A percentile compares a stretch with the other conserved stretches of the same genome.
phyloP scores from a whole-genome alignment of 2,113 vertebrate genomes.

The Cygnus atratus region DNA sequence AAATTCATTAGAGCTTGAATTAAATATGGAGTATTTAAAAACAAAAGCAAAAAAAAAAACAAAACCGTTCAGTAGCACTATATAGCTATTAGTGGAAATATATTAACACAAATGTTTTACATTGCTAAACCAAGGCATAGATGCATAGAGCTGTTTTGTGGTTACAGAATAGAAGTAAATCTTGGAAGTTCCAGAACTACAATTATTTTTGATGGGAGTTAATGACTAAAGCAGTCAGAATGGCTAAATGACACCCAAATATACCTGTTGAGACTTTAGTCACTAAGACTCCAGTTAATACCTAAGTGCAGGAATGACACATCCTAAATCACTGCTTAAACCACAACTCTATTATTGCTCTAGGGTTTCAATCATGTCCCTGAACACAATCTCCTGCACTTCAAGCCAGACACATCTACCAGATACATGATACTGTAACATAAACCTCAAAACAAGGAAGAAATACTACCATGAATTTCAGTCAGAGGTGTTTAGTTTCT shows the following conservation, averaged over 20 bases:
- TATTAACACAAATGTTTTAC: background rate
- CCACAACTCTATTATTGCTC: background rate
- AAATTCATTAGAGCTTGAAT: background rate
- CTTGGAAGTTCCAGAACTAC: background rate
- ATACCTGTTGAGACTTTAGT: background rate
- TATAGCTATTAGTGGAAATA: background rate
- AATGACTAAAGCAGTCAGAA: background rate
- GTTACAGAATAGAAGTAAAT: background rate
- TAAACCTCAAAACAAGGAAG: background rate
- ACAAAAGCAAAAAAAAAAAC: background rate
- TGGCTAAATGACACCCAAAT: background rate
- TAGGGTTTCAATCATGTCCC: background rate
- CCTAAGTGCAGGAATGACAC: background rate
- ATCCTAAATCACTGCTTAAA: background rate
- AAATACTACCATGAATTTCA: background rate
- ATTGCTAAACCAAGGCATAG: background rate
- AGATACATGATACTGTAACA: background rate
- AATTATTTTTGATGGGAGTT: background rate
- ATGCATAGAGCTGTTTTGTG: background rate
- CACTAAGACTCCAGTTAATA: too few species aligned
- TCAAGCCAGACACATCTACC: background rate
- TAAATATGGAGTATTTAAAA: background rate
- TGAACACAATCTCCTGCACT: background rate
- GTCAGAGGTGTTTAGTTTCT: background rate
- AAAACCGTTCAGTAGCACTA: background rate